These are phyloP conservation scores for Odontesthes bonariensis DNA, from an alignment of 2,113 vertebrate species.

Conservation along the genomic window DNA sequence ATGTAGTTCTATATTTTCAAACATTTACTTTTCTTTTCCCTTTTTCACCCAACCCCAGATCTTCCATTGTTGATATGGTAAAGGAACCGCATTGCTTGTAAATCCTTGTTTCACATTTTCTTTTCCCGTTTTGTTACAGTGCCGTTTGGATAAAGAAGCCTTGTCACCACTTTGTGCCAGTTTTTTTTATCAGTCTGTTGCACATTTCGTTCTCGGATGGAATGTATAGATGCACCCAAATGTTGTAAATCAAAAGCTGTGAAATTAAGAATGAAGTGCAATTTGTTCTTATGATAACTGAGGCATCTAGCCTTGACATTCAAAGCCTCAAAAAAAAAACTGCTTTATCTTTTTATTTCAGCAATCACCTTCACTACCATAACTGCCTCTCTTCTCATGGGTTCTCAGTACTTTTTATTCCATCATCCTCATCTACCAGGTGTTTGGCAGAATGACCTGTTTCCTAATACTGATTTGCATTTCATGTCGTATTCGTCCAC, in stretches of 20 bases:
- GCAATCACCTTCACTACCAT: background rate
- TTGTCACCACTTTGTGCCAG: slow-evolving; percentile 84
- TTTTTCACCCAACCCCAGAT: slow-evolving; percentile 31
- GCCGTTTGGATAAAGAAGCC: slow-evolving; percentile 77
- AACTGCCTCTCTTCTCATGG: slow-evolving; percentile 16
- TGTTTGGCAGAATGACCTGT: slow-evolving; percentile 23
- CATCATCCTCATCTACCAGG: background rate
- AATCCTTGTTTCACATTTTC: slow-evolving; percentile 36
- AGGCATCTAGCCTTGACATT: slow-evolving; percentile 54
- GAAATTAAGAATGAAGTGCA: slow-evolving; percentile 75
- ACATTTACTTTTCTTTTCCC: slow-evolving; percentile 12
- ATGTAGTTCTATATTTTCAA: slow-evolving; percentile 31
- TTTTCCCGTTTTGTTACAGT: slow-evolving; percentile 45
- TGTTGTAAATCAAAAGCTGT: slow-evolving; percentile 72
- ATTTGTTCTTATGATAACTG: slow-evolving; percentile 63
- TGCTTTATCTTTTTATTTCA: slow-evolving; percentile 38
- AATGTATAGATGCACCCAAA: slow-evolving; percentile 68
- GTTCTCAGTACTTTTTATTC: slow-evolving; percentile 14
- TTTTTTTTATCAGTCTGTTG: slow-evolving; percentile 62
- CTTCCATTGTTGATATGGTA: slow-evolving; percentile 62
- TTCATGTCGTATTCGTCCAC: background rate
- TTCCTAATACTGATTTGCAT: slow-evolving; percentile 20
- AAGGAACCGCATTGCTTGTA: slow-evolving; percentile 51
- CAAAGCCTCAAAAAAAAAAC: slow-evolving; percentile 62
- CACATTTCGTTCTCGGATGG: slow-evolving; percentile 70